These are phyloP conservation scores for Scomberomorus guttatus DNA, from an alignment of 2,797 vertebrate species.

Conservation along the genomic window DNA sequence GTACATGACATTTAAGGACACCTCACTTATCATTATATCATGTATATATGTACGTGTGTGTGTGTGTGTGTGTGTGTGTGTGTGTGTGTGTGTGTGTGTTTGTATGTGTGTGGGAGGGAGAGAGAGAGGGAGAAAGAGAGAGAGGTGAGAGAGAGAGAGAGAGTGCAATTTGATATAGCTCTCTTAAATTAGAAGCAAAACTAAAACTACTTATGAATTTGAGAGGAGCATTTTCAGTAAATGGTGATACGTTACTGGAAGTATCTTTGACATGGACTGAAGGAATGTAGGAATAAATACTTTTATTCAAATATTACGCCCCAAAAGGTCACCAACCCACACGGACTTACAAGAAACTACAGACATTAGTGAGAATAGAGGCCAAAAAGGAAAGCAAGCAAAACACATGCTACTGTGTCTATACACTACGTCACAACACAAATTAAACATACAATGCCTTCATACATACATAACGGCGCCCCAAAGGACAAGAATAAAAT, in stretches of 20 bases:
- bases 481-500: too few species aligned
- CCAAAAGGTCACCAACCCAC: too few species aligned
- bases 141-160: too few species aligned
- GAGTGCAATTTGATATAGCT: background rate
- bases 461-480: too few species aligned
- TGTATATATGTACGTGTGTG: background rate
- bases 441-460: too few species aligned
- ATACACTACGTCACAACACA: too few species aligned
- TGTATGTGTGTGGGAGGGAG: too few species aligned
- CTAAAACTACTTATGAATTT: background rate
- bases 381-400: too few species aligned
- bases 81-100: background rate
- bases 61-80: background rate
- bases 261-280: background rate
- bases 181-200: background rate
- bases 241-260: background rate
- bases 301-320: background rate
- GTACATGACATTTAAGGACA: background rate
- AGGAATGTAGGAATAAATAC: background rate
- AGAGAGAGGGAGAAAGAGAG: too few species aligned
- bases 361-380: too few species aligned
- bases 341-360: background rate
- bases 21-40: background rate
- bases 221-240: background rate
- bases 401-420: too few species aligned